These are phyloP conservation scores for Apogon talboti DNA, from an alignment of 2,797 vertebrate genomes.

Conservation along the genomic window DNA sequence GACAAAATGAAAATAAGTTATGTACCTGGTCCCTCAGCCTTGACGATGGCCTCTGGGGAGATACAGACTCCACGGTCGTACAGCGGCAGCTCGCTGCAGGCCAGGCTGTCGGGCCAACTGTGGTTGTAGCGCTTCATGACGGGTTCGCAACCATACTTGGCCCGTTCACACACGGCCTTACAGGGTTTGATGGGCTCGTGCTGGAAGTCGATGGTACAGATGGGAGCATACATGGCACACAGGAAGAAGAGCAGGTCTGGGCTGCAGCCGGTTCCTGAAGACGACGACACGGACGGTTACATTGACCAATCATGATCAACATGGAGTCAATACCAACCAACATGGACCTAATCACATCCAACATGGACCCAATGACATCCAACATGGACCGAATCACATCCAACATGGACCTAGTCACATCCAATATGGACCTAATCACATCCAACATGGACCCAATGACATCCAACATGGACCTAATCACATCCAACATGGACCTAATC, in stretches of 20 bases:
- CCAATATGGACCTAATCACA: too few relatives aligned
- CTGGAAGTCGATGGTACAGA: slow-evolving; percentile 98
- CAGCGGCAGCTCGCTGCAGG: slow-evolving; percentile 93
- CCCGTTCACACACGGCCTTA: slow-evolving; percentile 94
- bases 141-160: slow-evolving; percentile 93
- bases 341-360: too few relatives aligned
- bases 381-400: too few relatives aligned
- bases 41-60: slow-evolving; percentile 96
- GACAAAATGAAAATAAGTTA: too few relatives aligned
- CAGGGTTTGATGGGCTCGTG: slow-evolving; percentile 98
- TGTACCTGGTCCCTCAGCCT: slow-evolving; percentile 90
- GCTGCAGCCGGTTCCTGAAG: slow-evolving; percentile 90
- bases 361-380: too few relatives aligned
- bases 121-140: slow-evolving; percentile 94
- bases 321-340: too few relatives aligned
- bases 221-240: slow-evolving; percentile 98
- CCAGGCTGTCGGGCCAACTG: slow-evolving; percentile 95
- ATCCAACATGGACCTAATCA: too few relatives aligned
- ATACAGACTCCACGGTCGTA: slow-evolving; percentile 98
- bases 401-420: too few relatives aligned
- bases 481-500: too few relatives aligned
- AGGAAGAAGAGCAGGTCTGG: slow-evolving; percentile 95
- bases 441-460: too few relatives aligned
- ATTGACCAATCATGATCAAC: too few relatives aligned
- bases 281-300: too few relatives aligned